Base-by-base conservation (phyloP, 1,140 invertebrate genomes). In the Phthorimaea operculella region DNA sequence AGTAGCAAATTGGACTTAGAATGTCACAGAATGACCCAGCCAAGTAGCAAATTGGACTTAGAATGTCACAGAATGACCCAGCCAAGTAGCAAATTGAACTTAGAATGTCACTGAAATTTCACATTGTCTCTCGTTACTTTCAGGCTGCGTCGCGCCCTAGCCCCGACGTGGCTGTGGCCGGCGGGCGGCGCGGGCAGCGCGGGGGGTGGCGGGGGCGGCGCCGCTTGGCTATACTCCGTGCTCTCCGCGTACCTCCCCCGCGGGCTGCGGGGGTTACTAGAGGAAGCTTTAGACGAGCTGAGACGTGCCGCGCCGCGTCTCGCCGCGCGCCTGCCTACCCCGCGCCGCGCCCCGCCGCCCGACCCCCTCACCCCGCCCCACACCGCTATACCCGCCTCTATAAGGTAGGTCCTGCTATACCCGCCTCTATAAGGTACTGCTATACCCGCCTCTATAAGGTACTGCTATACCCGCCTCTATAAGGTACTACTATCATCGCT, bases 261-360 rank as follows among this genome's bases (percentile, higher is more conserved):
- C 17, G 9, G 49, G 15, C 18, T 50, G 51, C 60, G 61, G 17
- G 44, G 51, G 3, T 52, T 64, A 9, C 71, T 70, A 60, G 64
- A 57, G 9, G 67, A 62, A 52, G 42, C 60, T 52, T 4, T 58
- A 33, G 39, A 47, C 8, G 66, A 68, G 59, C 60, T 72, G 59
- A 51, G 59, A 4, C 67, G 73, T 45, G 53, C 62, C 16, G 64
- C 60, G 33, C 68, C 73, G 16, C 63, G 64, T 0, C 64, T 73
- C 12, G 68, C 68, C n/a, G 68, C 59, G 49, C 64, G 73, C 1
- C 52, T 68, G n/a, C 44, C 50, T 10, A 42, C 39, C 39, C 33
- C n/a, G 17, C 14, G 58, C 47, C 28, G 44, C 15, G 21, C 15
- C 15, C 58, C 45, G 49, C 51, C 66, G 28, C 48, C 52, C 45